Base-by-base conservation (phyloP, 92 coral and sea anemone species). In the Paramuricea clavata region DNA sequence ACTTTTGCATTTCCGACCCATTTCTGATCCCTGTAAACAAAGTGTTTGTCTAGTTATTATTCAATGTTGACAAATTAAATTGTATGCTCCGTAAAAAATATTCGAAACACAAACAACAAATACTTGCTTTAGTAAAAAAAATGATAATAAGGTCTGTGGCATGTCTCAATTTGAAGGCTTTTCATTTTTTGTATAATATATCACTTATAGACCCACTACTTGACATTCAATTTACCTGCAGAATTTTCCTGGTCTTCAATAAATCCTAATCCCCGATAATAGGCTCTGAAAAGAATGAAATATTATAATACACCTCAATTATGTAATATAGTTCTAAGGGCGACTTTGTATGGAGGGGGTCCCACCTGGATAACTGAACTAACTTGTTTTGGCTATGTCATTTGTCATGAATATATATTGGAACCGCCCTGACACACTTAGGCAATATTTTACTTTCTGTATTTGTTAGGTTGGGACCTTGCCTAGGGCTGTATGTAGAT, bases 241-340 rank as follows among this genome's bases (percentile, higher is more conserved):
- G 25, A 16, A 31, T 70, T 19, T 1, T 34, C 76, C 50, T 70
- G 44, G 21, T 70, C 76, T 5, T 31, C 76, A 70, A 70, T 19
- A 22, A 70, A 70, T 31, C 44, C 76, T 70, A 70, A 34, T 70
- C 76, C 76, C 5, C 76, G 0, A 34, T 70, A 70, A 70, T 70
- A 70, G 5, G 76, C 76, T 70, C 76, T 70, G 27, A 31, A 70
- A 70, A 25, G 2, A 61, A 15, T 52, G 3, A 3, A 52, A 15
- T 17, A 52, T 3, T 52, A 21, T 39, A 17, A 15, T n/a, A 17
- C 61, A 52, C 21, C 12, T 52, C 10, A 39, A 4, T 4, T 39
- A 4, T 39, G 10, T 4, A 39, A 39, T 39, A 39, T 39, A 4
- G 44, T n/a, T n/a, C n/a, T n/a, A n/a, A n/a, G n/a, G n/a, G n/a